Percentiles rank a stretch among this genome's conserved stretches.
These are phyloP conservation scores for Chaetorhynchus papuensis DNA, from an alignment of 2,113 vertebrate species.

Conservation along the genomic window DNA sequence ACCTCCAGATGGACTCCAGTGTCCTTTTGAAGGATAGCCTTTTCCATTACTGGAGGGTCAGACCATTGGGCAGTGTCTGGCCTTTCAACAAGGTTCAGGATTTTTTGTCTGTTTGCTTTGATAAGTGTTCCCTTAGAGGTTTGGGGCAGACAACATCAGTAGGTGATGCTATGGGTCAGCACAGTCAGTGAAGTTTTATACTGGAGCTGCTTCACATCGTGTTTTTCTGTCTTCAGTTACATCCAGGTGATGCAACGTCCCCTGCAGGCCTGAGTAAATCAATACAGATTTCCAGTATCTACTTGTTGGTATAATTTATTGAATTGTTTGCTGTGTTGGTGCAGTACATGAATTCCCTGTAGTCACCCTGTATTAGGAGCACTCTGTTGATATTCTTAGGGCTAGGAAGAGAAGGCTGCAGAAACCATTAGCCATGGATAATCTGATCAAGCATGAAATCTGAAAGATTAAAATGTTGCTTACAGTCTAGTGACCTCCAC, in stretches of 20 bases:
- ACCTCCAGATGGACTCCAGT: not conserved
- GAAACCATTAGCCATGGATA: not conserved
- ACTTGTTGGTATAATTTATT: not conserved
- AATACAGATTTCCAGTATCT: not conserved
- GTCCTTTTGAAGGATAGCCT: not conserved
- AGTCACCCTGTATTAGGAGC: rapidly evolving
- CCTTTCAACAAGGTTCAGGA: not conserved
- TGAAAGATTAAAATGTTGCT: constrained; percentile 9
- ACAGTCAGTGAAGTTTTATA: not conserved
- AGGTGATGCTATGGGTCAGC: not conserved
- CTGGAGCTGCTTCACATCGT: not conserved
- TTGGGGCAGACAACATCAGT: not conserved
- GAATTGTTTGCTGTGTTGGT: not conserved
- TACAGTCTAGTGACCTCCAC: not conserved
- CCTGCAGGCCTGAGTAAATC: not conserved
- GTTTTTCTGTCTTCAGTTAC: not conserved
- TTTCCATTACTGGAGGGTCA: not conserved
- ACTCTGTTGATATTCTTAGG: not conserved
- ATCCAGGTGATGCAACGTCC: not conserved
- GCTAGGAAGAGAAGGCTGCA: not conserved
- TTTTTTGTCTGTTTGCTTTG: not conserved
- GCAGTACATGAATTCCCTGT: not conserved
- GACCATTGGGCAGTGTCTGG: not conserved
- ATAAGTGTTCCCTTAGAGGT: not conserved
- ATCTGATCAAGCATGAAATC: not conserved